Base-by-base conservation (phyloP, 2,797 vertebrate genomes). In the Nyctalus aviator region DNA sequence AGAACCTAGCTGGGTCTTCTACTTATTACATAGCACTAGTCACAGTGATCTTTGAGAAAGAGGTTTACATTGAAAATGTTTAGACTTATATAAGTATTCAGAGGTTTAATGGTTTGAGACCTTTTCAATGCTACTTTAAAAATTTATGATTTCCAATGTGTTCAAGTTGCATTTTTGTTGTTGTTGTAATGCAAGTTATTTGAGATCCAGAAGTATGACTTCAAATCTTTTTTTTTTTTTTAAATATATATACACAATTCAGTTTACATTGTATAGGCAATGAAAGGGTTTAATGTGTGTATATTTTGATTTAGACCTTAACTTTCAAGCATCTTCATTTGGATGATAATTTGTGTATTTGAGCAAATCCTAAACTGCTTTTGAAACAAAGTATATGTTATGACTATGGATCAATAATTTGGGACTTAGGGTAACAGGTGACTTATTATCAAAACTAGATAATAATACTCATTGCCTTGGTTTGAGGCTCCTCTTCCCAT, bases 161-260 rank as follows among this genome's bases (percentile, higher is more conserved):
- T 84, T 89, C 53, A 68, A 71, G 27, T 62, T 94, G 23, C 21
- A 57, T 93, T 93, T 50, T 73, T 94, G 48, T 77, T 77, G 75
- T 97, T 69, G 46, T 89, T 95, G 85, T 64, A 46, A 57, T 50
- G 25, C 66, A 79, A 79, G 44, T 82, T 88, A 66, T 59, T 59
- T 18, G 37, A 78, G 46, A 48, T 88, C 35, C 30, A 66, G 55
- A 82, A 86, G 53, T 83, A 86, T 68, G 18, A 59, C 5, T 91
- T 82, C n/a, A 69, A 84, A 59, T 35, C 6, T 87, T 64, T 87
- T 84, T 37, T 64, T 87, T 84, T 37, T 37, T 66, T 14, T 37
- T 10, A 46, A 2, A 46, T 46, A 46, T 48, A 48, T 9, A n/a
- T 9, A 66, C 37, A 50, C 2, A 11, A 78, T 53, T 64, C 62